These are phyloP conservation scores for Anguilla japonica DNA, from an alignment of 2,113 vertebrate species.

Conservation along the genomic window DNA sequence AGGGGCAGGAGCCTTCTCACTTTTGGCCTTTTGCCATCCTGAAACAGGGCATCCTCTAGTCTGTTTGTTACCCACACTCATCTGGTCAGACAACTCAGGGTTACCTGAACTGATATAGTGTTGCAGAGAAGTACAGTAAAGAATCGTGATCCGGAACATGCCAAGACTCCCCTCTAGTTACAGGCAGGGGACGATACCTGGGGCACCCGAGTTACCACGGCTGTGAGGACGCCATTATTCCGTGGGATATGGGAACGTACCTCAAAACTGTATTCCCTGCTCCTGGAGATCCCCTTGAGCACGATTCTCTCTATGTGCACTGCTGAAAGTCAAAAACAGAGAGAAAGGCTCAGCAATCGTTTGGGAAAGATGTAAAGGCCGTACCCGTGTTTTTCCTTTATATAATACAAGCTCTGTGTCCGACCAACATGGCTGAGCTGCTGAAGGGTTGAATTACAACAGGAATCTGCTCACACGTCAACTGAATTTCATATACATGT, in stretches of 20 bases:
- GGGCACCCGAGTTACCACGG: background rate
- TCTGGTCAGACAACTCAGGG: background rate
- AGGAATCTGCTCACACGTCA: background rate
- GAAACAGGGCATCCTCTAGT: background rate
- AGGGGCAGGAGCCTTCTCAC: background rate
- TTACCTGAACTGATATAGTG: background rate
- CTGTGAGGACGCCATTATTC: background rate
- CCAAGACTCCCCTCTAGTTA: background rate
- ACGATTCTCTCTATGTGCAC: slow-evolving; percentile 91
- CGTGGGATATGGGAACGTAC: slow-evolving; percentile 61
- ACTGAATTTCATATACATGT: slow-evolving; percentile 1
- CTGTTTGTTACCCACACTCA: background rate
- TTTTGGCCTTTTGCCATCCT: background rate
- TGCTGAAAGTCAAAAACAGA: slow-evolving; percentile 64
- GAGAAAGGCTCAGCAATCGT: background rate
- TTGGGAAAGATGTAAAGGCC: background rate
- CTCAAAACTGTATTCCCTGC: slow-evolving; percentile 91
- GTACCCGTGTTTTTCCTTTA: background rate
- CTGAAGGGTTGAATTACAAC: background rate
- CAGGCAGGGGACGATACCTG: background rate
- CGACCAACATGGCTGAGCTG: background rate
- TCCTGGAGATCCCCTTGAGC: slow-evolving; percentile 81
- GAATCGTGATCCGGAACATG: slow-evolving; percentile 11
- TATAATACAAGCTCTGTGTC: slow-evolving; percentile 45
- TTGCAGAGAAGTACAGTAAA: background rate